Evolutionary conservation across 2,113 vertebrate species (phyloP).

Genomic region (Ptilorrhoa leucosticta): DNA sequence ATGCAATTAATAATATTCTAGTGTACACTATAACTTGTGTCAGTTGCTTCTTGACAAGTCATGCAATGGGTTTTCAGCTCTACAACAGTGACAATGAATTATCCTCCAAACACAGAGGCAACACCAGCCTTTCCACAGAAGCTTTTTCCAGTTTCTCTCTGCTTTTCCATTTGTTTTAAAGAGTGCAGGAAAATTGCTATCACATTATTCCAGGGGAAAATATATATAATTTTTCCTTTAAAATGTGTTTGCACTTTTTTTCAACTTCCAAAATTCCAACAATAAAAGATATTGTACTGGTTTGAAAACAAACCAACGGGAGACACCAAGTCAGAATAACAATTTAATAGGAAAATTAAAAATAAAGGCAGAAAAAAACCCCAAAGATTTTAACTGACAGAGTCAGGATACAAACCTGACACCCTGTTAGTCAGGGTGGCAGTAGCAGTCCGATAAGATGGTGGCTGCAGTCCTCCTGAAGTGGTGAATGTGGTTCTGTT

Average conservation of each 20-base stretch:
- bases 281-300: too few species aligned
- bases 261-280: not conserved
- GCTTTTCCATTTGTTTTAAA: conserved; percentile 30
- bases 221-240: not conserved
- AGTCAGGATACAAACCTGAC: too few species aligned
- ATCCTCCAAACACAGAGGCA: not conserved
- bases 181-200: conserved; percentile 6
- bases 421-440: too few species aligned
- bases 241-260: not conserved
- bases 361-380: too few species aligned
- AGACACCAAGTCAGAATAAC: too few species aligned
- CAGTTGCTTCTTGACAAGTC: not conserved
- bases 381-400: too few species aligned
- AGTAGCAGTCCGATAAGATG: too few species aligned
- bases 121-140: not conserved
- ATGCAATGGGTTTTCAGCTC: not conserved
- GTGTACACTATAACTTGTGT: not conserved
- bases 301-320: too few species aligned
- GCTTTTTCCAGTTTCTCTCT: not conserved
- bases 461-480: too few species aligned
- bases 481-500: too few species aligned
- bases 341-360: too few species aligned
- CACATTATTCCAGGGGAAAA: conserved; percentile 9
- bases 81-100: not conserved
- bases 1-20: not conserved